phyloP scores from a whole-genome alignment of 2,888 invertebrate genomes.

The Hypercompe scribonia region DNA sequence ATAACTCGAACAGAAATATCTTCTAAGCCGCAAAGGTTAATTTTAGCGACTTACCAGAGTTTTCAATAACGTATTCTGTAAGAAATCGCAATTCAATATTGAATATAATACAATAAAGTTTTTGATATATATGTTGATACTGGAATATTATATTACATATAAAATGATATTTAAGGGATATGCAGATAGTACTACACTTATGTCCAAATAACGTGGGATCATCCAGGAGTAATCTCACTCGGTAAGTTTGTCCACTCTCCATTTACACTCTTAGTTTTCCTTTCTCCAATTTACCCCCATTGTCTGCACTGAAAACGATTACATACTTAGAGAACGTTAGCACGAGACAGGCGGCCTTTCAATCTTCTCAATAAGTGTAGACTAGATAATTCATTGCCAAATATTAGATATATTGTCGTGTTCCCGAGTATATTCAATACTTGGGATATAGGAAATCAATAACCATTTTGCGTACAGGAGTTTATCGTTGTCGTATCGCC shows the following conservation, averaged over 20 bases:
- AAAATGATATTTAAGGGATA: background rate
- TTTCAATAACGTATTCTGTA: no score
- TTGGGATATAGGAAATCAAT: background rate
- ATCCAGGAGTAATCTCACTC: no score
- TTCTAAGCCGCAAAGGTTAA: no score
- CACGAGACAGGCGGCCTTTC: background rate
- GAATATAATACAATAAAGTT: no score
- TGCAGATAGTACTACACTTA: background rate
- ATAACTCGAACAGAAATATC: no score
- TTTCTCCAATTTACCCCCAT: background rate
- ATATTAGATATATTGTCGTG: background rate
- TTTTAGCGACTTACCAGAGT: no score
- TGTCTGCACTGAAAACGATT: background rate
- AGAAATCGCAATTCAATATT: no score
- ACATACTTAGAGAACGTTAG: background rate
- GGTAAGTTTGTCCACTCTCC: no score
- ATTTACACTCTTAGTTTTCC: no score
- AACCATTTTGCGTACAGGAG: background rate
- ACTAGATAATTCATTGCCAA: background rate
- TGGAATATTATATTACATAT: no score
- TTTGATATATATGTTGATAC: no score
- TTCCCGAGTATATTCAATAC: background rate
- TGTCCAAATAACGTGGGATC: background rate
- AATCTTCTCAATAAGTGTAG: background rate
- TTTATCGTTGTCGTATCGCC: constrained; percentile 3